phyloP scores from a whole-genome alignment of 2,888 invertebrate genomes.

The Chelonus formosanus region DNA sequence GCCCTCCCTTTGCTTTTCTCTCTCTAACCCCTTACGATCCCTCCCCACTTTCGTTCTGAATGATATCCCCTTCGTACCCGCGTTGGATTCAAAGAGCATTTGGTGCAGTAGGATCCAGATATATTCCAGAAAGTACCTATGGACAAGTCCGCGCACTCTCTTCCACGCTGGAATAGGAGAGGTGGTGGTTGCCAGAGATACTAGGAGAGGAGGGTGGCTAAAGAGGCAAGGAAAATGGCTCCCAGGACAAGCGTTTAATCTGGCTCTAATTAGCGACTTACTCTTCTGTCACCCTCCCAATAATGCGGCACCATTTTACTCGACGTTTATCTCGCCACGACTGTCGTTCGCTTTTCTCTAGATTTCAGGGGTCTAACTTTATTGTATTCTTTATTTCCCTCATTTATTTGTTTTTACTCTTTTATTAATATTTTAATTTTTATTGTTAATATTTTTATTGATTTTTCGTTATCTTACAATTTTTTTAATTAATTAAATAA shows the following conservation, averaged over 20 bases:
- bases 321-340: conserved; percentile 19
- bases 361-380: background rate
- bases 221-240: conserved; percentile 66
- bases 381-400: background rate
- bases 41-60: conserved; percentile 27
- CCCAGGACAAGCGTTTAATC: conserved; percentile 73
- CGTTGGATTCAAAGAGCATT: conserved; percentile 11
- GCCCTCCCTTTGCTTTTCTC: conserved; percentile 50
- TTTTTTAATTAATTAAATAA: too few relatives aligned
- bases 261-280: conserved; percentile 72
- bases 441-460: background rate
- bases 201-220: conserved; percentile 1
- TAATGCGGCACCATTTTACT: conserved; percentile 4
- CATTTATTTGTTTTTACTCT: background rate
- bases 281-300: conserved; percentile 46
- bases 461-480: background rate
- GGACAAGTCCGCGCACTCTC: conserved; percentile 2
- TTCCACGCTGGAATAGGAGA: conserved; percentile 4
- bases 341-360: conserved; percentile 5
- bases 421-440: background rate
- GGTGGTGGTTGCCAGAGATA: conserved; percentile 18
- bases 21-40: conserved; percentile 15
- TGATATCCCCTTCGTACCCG: conserved; percentile 24
- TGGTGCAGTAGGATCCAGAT: background rate
- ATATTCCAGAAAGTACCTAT: background rate